phyloP scores from a whole-genome alignment of 2,113 vertebrate species.

The human (Homo sapiens) region GRCh38 chr3:99392501-99393000 shows the following conservation, averaged over 20 bases:
- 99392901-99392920: not conserved
- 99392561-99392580: accelerated
- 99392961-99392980: not conserved
- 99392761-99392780: not conserved
- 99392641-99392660: not conserved
- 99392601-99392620: not conserved
- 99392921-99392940: not conserved
- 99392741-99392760: not conserved
- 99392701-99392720: not conserved
- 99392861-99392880: not conserved
- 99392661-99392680: not conserved
- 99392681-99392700: not conserved
- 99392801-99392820: not conserved
- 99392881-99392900: not conserved
- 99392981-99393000: not conserved
- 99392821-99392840: not conserved
- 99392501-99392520: not conserved
- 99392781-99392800: not conserved
- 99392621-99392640: not conserved
- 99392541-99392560: not conserved
- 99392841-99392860: not conserved
- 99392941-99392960: not conserved
- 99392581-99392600: not conserved
- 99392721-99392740: not conserved
- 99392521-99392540: not conserved